These are phyloP conservation scores for Gymnopithys bicolor DNA, from an alignment of 2,797 vertebrate genomes.

Conservation along the genomic window DNA sequence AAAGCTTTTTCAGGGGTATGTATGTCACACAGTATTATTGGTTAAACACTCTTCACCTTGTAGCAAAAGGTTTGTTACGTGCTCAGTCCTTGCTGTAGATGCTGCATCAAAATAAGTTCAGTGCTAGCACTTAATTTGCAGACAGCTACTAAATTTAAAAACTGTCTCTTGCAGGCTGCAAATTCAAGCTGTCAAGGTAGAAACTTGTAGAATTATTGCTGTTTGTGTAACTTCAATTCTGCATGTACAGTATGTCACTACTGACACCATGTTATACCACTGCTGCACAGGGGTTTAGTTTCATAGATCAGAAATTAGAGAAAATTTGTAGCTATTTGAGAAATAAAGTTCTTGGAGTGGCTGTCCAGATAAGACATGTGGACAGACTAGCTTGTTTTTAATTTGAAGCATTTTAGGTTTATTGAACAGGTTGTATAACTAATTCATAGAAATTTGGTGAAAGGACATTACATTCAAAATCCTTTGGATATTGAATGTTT, in stretches of 20 bases:
- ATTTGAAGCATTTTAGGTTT: neutral
- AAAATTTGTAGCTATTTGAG: neutral
- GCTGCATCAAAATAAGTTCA: neutral
- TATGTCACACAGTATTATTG: neutral
- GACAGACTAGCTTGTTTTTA: neutral
- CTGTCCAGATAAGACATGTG: neutral
- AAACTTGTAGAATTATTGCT: neutral
- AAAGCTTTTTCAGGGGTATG: neutral
- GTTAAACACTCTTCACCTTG: neutral
- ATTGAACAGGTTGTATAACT: neutral
- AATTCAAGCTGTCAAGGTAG: neutral
- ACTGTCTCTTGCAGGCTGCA: neutral
- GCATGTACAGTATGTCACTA: neutral
- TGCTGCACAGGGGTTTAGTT: neutral
- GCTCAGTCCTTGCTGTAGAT: neutral
- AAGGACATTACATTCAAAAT: neutral
- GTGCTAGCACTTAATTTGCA: neutral
- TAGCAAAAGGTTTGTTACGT: neutral
- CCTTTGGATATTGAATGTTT: neutral
- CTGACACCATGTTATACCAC: neutral
- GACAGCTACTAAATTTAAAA: neutral
- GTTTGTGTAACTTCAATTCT: neutral
- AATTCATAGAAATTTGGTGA: neutral
- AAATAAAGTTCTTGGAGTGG: neutral
- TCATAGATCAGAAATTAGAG: neutral